Base-by-base conservation (phyloP, 2,888 invertebrate genomes). In the Synergus umbraculus region DNA sequence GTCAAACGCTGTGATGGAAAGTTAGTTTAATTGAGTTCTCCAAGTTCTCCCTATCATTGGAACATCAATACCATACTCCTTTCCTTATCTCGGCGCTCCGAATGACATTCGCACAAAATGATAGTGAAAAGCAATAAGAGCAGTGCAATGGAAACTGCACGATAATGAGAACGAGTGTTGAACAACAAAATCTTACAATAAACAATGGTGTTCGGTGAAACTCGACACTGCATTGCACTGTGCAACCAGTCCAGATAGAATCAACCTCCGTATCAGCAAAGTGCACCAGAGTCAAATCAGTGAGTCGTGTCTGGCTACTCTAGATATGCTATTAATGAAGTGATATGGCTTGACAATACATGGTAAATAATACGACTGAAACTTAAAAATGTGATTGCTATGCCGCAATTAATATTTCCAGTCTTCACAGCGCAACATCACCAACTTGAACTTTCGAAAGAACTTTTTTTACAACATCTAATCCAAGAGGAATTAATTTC, bases 141-240 rank as follows among this genome's bases (percentile, higher is more conserved):
- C 46, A 29, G n/a, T 4, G 37, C 73, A 73, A 69, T 29, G 22
- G 29, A 8, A 46, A 54, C 54, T 37, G 29, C 37, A n/a, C 54
- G 73, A 73, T 73, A 73, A 73, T 73, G 73, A 73, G 49, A 73
- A 29, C 41, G 49, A 54, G 54, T 73, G 73, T 73, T 54, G 54
- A 73, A 73, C 73, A 73, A 54, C 73, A 73, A 22, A 69, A 69
- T 69, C 69, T 69, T 69, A 69, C 44, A 29, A 49, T n/a, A 73
- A 73, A 73, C 54, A 73, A 73, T 73, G n/a, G 73, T 54, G 54
- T 67, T 22, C 22, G 44, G 49, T 54, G 54, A 73, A 73, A 69
- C 13, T 5, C 22, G 12, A 60, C 60, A 60, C 22, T 22, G 60
- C 12, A 60, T 60, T 60, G 60, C 22, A 22, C 60, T 22, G 22